Conservation (phyloP, 2,797 vertebrate genomes). For the Buphagus erythrorhynchus region DNA sequence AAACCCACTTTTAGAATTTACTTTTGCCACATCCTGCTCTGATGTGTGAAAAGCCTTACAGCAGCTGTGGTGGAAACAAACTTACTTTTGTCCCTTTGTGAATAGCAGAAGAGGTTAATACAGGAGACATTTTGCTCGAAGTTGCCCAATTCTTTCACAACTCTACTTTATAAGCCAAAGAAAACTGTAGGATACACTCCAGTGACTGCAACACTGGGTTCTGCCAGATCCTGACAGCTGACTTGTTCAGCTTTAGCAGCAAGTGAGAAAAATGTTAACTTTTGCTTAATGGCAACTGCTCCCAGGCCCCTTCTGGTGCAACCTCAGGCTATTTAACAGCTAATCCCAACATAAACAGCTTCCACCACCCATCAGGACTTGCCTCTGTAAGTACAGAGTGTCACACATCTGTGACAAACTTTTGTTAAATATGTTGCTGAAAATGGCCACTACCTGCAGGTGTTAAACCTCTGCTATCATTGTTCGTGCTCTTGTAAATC, state of each 20-base stretch:
- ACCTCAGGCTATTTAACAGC: background rate
- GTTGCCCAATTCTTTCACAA: constrained; percentile 68
- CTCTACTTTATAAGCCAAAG: constrained; percentile 45
- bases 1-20: background rate
- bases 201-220: background rate
- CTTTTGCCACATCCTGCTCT: background rate
- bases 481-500: constrained; percentile 59
- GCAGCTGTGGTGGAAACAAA: background rate
- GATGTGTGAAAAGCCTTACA: background rate
- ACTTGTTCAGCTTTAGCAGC: constrained; percentile 11
- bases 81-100: background rate
- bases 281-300: constrained; percentile 13
- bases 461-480: constrained; percentile 47
- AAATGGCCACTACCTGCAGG: constrained; percentile 2
- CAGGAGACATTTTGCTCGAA: background rate
- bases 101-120: constrained; percentile 50
- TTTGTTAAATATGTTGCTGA: constrained; percentile 27
- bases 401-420: constrained; percentile 46
- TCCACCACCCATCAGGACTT: background rate
- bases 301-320: background rate
- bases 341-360: constrained; percentile 29
- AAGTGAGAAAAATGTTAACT: constrained; percentile 43
- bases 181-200: constrained; percentile 48
- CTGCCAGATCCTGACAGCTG: constrained; percentile 13
- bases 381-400: background rate